A percentile compares a stretch with the other conserved stretches of the same genome.
These are phyloP conservation scores for Pogonocherus hispidulus DNA, from an alignment of 2,888 invertebrate species.

Conservation along the genomic window DNA sequence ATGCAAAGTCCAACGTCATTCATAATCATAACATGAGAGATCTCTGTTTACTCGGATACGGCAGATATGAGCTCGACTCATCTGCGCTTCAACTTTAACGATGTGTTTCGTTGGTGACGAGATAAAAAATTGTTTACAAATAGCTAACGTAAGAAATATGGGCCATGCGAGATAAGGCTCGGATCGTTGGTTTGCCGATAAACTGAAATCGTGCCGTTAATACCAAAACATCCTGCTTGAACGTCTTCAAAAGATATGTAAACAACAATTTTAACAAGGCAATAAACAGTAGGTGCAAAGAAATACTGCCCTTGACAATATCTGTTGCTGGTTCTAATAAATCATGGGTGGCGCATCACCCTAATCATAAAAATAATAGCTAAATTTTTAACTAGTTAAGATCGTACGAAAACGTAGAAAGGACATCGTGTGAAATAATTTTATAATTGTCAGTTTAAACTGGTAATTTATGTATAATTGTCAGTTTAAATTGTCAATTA, in stretches of 20 bases:
- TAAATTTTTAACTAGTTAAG: too few relatives aligned
- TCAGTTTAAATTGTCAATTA: too few relatives aligned
- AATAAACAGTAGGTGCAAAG: not conserved
- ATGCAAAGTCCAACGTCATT: not conserved
- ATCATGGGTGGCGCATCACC: too few relatives aligned
- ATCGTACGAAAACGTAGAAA: too few relatives aligned
- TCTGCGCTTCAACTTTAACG: not conserved
- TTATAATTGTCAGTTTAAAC: too few relatives aligned
- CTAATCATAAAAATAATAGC: too few relatives aligned
- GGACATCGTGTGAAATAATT: too few relatives aligned
- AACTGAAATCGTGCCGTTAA: conserved; percentile 1
- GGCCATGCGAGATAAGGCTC: conserved; percentile 15
- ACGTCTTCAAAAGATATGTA: not conserved
- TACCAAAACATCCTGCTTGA: conserved; percentile 15
- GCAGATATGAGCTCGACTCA: not conserved
- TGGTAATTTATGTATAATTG: too few relatives aligned
- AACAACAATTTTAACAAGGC: not conserved
- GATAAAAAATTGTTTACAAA: conserved; percentile 27
- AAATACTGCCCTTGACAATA: too few relatives aligned
- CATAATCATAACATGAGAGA: not conserved
- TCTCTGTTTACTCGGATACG: not conserved
- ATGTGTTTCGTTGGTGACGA: not conserved
- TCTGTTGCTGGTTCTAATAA: too few relatives aligned
- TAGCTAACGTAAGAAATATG: conserved; percentile 10
- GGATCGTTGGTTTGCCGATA: conserved; percentile 5